Percentiles rank a stretch among this genome's conserved stretches.
Evolutionary conservation across 2,888 invertebrate species (phyloP).

Genomic region (Lithophane ornitopus): DNA sequence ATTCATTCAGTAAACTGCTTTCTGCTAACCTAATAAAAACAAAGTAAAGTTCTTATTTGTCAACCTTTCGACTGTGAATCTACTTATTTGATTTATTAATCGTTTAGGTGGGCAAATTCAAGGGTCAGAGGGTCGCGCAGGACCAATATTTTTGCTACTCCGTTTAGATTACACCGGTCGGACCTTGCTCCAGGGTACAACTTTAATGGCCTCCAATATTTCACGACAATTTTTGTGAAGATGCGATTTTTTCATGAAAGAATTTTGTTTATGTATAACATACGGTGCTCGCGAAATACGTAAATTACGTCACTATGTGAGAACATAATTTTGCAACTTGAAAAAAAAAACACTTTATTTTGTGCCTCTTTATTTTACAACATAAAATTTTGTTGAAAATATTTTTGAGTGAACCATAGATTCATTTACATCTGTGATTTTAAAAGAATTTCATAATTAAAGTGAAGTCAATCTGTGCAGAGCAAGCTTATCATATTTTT

Average conservation of each 20-base stretch:
- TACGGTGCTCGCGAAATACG: conserved; percentile 14
- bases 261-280: conserved; percentile 28
- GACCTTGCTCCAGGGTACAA: conserved; percentile 44
- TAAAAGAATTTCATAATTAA: conserved; percentile 30
- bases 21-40: conserved; percentile 32
- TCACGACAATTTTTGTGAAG: conserved; percentile 30
- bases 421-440: not conserved
- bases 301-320: conserved; percentile 10
- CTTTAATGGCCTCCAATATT: conserved; percentile 58
- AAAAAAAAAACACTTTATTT: not conserved
- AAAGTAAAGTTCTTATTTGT: conserved; percentile 49
- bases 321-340: not conserved
- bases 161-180: conserved; percentile 53
- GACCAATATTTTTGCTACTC: conserved; percentile 58
- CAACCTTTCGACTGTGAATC: conserved; percentile 49
- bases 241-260: conserved; percentile 37
- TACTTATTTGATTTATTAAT: conserved; percentile 65
- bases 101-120: conserved; percentile 58
- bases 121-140: conserved; percentile 50
- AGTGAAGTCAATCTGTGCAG: conserved; percentile 6
- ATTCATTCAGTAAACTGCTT: conserved; percentile 23
- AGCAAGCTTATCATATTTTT: conserved; percentile 22
- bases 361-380: not conserved
- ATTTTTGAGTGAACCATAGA: not conserved
- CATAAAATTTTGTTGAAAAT: not conserved